phyloP scores from a whole-genome alignment of 2,797 vertebrate species.

The Atherinosoma microstoma region DNA sequence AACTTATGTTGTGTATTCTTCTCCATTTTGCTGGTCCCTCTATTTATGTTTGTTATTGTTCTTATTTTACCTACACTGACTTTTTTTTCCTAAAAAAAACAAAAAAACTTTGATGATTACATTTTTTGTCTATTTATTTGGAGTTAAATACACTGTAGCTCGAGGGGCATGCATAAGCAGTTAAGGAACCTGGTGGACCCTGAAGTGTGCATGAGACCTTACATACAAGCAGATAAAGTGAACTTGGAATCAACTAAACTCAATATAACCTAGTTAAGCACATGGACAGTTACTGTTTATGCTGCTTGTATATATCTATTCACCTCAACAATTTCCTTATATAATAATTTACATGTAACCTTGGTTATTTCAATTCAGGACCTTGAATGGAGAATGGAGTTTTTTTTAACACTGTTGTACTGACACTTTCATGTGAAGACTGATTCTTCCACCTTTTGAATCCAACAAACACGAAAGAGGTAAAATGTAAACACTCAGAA shows the following conservation, averaged over 20 bases:
- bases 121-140: neutral
- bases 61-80: neutral
- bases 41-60: neutral
- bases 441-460: slow-evolving; percentile 2
- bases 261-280: neutral
- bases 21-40: neutral
- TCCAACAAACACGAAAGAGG: neutral
- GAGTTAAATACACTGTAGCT: neutral
- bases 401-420: neutral
- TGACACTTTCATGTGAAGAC: neutral
- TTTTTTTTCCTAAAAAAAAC: neutral
- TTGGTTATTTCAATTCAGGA: neutral
- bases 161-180: neutral
- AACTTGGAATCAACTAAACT: neutral
- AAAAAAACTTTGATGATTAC: neutral
- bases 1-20: neutral
- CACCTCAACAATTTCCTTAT: neutral
- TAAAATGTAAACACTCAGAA: slow-evolving; percentile 11
- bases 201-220: neutral
- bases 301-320: neutral
- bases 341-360: neutral
- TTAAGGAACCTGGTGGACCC: neutral
- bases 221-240: neutral
- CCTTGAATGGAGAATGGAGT: too few relatives aligned
- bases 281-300: neutral